Evolutionary conservation across 2,888 invertebrate species (phyloP).

Genomic region (Hyposoter dolosus): DNA sequence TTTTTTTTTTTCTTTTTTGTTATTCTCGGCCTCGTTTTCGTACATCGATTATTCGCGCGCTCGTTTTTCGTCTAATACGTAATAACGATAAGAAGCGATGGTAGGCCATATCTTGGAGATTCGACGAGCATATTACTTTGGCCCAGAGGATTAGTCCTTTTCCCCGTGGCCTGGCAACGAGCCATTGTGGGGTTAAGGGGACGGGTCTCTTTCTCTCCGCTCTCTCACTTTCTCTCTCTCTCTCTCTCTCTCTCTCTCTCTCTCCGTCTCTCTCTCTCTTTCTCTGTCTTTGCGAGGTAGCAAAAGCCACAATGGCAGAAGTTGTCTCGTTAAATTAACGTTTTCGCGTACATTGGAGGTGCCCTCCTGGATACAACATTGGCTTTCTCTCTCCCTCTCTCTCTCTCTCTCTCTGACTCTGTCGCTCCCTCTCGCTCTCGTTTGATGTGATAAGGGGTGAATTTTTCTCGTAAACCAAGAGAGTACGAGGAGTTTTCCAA

Average conservation of each 20-base stretch:
- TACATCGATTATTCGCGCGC: slow-evolving; percentile 18
- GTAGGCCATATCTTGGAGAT: slow-evolving; percentile 61
- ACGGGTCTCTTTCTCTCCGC: slow-evolving; percentile 22
- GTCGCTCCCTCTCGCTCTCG: slow-evolving; percentile 3
- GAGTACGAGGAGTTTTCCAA: not conserved
- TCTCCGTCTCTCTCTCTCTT: no score
- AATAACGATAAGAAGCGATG: slow-evolving; percentile 67
- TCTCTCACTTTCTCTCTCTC: not conserved
- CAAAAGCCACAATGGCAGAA: slow-evolving; percentile 60
- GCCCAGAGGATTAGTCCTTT: slow-evolving; percentile 60
- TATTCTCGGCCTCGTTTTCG: slow-evolving; percentile 3
- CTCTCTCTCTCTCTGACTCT: not conserved
- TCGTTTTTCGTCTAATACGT: slow-evolving; percentile 53
- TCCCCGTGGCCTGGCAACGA: slow-evolving; percentile 42
- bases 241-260: not conserved
- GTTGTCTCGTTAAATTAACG: slow-evolving; percentile 65
- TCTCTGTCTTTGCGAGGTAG: slow-evolving; percentile 18
- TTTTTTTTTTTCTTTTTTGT: slow-evolving; percentile 16
- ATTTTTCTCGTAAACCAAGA: slow-evolving; percentile 51
- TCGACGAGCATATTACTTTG: slow-evolving; percentile 56
- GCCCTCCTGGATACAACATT: slow-evolving; percentile 17
- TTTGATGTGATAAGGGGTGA: slow-evolving; percentile 32
- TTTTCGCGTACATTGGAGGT: slow-evolving; percentile 54
- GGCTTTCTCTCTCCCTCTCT: not conserved
- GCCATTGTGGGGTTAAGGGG: slow-evolving; percentile 43